Evolutionary conservation across 2,888 invertebrate species (phyloP).

Genomic region (Drosophila paramelanica): DNA sequence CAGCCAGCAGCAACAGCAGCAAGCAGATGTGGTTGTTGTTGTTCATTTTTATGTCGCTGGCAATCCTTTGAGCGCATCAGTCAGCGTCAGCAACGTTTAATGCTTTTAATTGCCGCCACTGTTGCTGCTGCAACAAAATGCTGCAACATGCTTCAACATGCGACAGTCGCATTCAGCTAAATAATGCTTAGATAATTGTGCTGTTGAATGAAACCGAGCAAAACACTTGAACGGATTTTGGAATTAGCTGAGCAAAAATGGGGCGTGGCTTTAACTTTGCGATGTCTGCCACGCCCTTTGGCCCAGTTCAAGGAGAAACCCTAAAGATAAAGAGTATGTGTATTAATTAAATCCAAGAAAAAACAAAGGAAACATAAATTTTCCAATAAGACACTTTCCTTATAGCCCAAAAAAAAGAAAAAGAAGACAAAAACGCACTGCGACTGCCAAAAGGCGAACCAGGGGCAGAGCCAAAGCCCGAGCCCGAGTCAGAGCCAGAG

Average conservation of each 20-base stretch:
- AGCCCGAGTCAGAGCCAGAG: background rate
- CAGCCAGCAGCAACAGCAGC: slow-evolving; percentile 27
- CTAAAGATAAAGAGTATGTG: slow-evolving; percentile 22
- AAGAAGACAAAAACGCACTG: slow-evolving; percentile 4
- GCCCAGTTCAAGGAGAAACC: slow-evolving; percentile 10
- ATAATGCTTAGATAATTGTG: slow-evolving; percentile 18
- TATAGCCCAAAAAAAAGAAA: slow-evolving; percentile 18
- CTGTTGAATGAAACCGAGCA: slow-evolving; percentile 50
- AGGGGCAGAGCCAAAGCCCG: background rate
- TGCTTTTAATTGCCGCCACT: slow-evolving; percentile 67
- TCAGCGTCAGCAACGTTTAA: slow-evolving; percentile 60
- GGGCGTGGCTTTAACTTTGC: slow-evolving; percentile 18
- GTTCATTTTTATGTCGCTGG: slow-evolving; percentile 43
- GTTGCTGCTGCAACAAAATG: slow-evolving; percentile 19
- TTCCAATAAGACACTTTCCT: slow-evolving; percentile 70
- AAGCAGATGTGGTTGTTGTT: slow-evolving; percentile 20
- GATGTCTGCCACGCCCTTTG: slow-evolving; percentile 16
- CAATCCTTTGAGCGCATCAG: slow-evolving; percentile 63
- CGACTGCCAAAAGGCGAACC: background rate
- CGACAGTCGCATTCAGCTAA: slow-evolving; percentile 12
- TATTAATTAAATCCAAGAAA: slow-evolving; percentile 52
- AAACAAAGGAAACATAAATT: slow-evolving; percentile 78
- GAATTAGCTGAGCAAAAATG: background rate
- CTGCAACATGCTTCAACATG: slow-evolving; percentile 34
- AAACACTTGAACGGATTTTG: background rate